Conservation (phyloP, 2,113 vertebrate genomes). For the Grallaria varia region DNA sequence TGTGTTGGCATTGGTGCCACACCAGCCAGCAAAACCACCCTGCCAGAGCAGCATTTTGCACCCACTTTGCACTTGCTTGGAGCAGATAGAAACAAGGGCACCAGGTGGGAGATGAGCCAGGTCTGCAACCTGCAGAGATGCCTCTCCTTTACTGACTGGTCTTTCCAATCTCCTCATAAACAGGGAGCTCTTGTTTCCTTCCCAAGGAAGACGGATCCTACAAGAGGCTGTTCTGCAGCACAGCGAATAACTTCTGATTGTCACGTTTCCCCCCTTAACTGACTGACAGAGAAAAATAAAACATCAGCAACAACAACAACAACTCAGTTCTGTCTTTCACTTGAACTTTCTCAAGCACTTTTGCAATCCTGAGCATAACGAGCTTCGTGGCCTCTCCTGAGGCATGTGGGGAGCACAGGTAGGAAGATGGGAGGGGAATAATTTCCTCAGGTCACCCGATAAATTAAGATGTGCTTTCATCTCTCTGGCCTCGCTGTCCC, state of each 20-base stretch:
- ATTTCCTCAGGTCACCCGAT: not conserved
- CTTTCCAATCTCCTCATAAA: not conserved
- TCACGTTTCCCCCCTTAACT: not conserved
- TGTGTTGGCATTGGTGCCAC: not conserved
- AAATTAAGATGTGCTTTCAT: accelerated
- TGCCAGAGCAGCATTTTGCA: not conserved
- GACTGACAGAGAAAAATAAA: slow-evolving; percentile 2
- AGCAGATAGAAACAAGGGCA: not conserved
- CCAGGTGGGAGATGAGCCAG: not conserved
- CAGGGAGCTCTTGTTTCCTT: not conserved
- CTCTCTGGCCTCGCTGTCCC: not conserved
- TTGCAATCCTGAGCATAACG: not conserved
- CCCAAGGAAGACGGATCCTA: not conserved
- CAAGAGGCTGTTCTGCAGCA: not conserved
- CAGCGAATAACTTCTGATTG: not conserved
- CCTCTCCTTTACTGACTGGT: not conserved
- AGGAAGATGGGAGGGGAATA: not conserved
- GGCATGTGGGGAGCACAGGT: not conserved
- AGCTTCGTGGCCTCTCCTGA: not conserved
- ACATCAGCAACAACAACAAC: not conserved
- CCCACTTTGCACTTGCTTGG: not conserved
- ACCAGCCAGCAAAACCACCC: not conserved
- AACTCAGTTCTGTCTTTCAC: not conserved
- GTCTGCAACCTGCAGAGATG: accelerated
- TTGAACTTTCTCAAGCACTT: slow-evolving; percentile 14